Percentiles rank a stretch among this genome's conserved stretches.
These are phyloP conservation scores for Acanthosepion esculentum DNA, from an alignment of 2,888 invertebrate genomes.

Conservation along the genomic window DNA sequence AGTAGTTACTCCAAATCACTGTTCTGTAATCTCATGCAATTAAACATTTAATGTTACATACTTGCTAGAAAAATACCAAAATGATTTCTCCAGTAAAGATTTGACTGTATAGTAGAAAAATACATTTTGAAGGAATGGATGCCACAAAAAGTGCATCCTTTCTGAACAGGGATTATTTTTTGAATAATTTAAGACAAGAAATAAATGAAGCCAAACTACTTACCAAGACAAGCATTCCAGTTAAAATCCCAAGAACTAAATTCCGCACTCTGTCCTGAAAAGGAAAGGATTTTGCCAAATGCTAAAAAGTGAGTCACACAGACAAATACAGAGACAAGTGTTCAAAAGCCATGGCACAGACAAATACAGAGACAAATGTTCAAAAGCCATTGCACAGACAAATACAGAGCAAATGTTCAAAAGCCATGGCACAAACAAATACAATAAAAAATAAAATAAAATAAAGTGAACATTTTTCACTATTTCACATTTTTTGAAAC, in stretches of 20 bases:
- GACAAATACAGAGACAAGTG: neutral
- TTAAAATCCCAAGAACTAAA: slow-evolving; percentile 66
- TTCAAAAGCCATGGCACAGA: neutral
- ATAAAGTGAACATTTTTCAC: neutral
- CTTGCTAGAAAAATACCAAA: too few relatives aligned
- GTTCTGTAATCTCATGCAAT: too few relatives aligned
- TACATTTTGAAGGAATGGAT: too few relatives aligned
- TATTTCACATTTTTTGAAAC: too few relatives aligned
- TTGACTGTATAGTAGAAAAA: too few relatives aligned
- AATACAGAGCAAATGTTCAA: neutral
- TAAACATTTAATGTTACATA: too few relatives aligned
- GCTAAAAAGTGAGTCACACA: neutral
- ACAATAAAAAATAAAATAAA: neutral
- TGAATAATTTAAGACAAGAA: too few relatives aligned
- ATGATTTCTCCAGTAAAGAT: too few relatives aligned
- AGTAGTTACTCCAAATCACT: too few relatives aligned
- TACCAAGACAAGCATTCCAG: slow-evolving; percentile 69
- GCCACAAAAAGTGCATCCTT: too few relatives aligned
- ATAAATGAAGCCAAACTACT: slow-evolving; percentile 53
- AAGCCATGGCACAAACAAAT: neutral
- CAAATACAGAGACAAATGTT: neutral
- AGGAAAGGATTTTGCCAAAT: slow-evolving; percentile 40
- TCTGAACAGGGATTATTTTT: too few relatives aligned
- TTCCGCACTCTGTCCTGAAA: slow-evolving; percentile 71
- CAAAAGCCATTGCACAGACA: neutral